phyloP scores from a whole-genome alignment of 2,888 invertebrate species.

The Xylophagus ater region DNA sequence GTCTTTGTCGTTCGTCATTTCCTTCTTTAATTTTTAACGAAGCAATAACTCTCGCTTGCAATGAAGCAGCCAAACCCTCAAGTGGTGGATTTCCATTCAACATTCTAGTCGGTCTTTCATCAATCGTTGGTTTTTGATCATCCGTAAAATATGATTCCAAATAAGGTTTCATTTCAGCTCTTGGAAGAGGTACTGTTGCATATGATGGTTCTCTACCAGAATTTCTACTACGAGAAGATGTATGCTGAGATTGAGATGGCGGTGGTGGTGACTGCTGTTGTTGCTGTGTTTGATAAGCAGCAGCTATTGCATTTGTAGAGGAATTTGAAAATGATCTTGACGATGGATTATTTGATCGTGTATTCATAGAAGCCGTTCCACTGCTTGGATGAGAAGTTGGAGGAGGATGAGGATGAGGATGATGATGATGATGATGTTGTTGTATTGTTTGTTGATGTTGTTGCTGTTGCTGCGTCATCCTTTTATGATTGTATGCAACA shows the following conservation, averaged over 20 bases:
- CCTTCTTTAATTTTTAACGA: constrained; percentile 49
- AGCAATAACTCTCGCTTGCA: constrained; percentile 67
- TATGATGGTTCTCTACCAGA: constrained; percentile 20
- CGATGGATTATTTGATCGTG: too few species aligned
- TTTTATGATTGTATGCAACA: constrained; percentile 36
- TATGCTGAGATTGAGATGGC: too few species aligned
- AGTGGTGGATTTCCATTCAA: constrained; percentile 37
- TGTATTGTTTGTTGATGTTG: constrained; percentile 25
- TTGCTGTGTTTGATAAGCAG: constrained; percentile 27
- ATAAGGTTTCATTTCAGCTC: constrained; percentile 61
- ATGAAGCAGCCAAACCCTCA: constrained; percentile 59
- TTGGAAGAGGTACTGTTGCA: constrained; percentile 44
- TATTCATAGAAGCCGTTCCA: too few species aligned
- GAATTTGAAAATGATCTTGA: constrained; percentile 13
- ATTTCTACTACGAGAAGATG: constrained; percentile 7
- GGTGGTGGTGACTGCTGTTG: too few species aligned
- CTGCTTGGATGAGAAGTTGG: constrained; percentile 1
- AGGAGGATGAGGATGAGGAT: constrained; percentile 15
- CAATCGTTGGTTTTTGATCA: constrained; percentile 43
- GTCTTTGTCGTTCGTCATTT: constrained; percentile 36
- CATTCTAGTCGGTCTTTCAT: constrained; percentile 25
- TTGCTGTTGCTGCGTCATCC: constrained; percentile 16
- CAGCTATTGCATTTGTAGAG: constrained; percentile 29
- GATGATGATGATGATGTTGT: constrained; percentile 18
- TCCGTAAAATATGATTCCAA: constrained; percentile 59